Conservation (phyloP, 1,140 invertebrate species). For the Lepidotrigona ventralis region DNA sequence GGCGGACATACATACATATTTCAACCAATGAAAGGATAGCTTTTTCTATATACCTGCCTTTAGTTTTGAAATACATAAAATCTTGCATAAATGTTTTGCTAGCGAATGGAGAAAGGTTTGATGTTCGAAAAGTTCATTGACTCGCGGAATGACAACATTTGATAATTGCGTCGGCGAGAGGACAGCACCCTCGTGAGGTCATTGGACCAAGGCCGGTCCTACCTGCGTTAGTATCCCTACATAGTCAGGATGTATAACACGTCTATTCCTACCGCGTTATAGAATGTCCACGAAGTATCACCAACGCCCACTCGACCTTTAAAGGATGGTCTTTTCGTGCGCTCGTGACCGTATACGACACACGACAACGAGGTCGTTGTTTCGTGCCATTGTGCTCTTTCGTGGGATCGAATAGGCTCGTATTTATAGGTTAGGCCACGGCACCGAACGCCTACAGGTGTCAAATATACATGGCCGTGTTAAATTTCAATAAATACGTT, state of each 20-base stretch:
- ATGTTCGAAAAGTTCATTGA: constrained; percentile 41
- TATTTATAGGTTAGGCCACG: constrained; percentile 59
- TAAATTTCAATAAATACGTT: constrained; percentile 19
- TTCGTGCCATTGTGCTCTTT: constrained; percentile 39
- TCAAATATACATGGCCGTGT: constrained; percentile 42
- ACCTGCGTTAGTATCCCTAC: constrained; percentile 55
- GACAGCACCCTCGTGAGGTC: constrained; percentile 63
- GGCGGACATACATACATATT: too few relatives aligned
- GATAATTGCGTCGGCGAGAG: constrained; percentile 41
- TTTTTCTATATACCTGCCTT: background rate
- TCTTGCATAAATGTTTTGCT: too few relatives aligned
- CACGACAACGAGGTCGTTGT: constrained; percentile 28
- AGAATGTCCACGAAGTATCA: constrained; percentile 18
- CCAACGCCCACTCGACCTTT: constrained; percentile 39
- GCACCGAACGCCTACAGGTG: constrained; percentile 52
- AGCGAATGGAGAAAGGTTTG: constrained; percentile 29
- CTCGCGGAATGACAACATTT: constrained; percentile 20
- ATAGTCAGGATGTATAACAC: constrained; percentile 22
- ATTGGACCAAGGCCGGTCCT: constrained; percentile 73
- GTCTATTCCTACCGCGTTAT: constrained; percentile 17
- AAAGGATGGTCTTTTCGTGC: constrained; percentile 38
- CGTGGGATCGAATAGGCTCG: constrained; percentile 37
- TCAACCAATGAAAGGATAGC: background rate
- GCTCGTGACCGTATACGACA: constrained; percentile 23
- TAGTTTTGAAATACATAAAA: background rate